Evolutionary conservation across 2,888 invertebrate species (phyloP).

Genomic region (Nymphalis urticae): DNA sequence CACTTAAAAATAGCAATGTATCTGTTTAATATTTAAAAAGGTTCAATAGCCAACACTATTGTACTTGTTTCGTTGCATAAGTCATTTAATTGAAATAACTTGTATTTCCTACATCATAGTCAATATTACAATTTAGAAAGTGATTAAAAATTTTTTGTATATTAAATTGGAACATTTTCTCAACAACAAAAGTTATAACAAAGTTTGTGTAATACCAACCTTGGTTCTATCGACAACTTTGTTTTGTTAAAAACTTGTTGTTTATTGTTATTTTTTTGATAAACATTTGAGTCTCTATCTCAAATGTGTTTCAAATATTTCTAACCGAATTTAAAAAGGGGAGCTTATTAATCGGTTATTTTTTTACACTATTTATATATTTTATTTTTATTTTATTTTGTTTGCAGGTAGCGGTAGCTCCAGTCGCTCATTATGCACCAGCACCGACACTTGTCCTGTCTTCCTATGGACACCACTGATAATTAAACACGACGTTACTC

Average conservation of each 20-base stretch:
- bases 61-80: too few species aligned
- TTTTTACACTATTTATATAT: too few species aligned
- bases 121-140: too few species aligned
- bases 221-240: slow-evolving; percentile 4
- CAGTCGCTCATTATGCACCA: slow-evolving; percentile 67
- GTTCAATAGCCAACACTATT: too few species aligned
- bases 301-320: background rate
- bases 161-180: background rate
- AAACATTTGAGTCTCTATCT: background rate
- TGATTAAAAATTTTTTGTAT: background rate
- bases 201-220: slow-evolving; percentile 16
- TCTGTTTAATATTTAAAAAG: too few species aligned
- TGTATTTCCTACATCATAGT: too few species aligned
- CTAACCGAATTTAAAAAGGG: too few species aligned
- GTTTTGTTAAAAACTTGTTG: slow-evolving; percentile 14
- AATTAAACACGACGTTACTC: background rate
- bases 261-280: too few species aligned
- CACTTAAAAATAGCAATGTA: too few species aligned
- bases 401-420: slow-evolving; percentile 52
- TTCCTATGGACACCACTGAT: slow-evolving; percentile 52
- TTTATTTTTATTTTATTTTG: slow-evolving; percentile 16
- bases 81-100: too few species aligned
- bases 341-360: too few species aligned
- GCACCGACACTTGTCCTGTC: slow-evolving; percentile 64
- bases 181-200: background rate